phyloP scores from a whole-genome alignment of 2,888 invertebrate species.

The Epinotia bilunana region DNA sequence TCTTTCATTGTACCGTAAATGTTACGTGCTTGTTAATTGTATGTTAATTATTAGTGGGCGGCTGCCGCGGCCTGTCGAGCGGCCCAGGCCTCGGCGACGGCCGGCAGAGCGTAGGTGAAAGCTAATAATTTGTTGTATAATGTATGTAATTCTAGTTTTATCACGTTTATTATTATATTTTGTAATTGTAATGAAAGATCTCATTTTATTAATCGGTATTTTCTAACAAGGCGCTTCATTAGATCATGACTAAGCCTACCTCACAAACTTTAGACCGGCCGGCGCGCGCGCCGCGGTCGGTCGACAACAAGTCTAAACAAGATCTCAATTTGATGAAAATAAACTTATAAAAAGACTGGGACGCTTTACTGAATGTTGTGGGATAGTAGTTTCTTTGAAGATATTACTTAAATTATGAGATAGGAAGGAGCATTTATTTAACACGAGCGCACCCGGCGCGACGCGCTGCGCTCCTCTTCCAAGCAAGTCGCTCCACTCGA shows the following conservation, averaged over 20 bases:
- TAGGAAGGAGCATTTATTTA: slow-evolving; percentile 82
- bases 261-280: slow-evolving; percentile 76
- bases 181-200: slow-evolving; percentile 85
- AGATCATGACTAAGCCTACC: slow-evolving; percentile 85
- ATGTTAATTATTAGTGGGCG: slow-evolving; percentile 65
- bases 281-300: slow-evolving; percentile 59
- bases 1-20: slow-evolving; percentile 77
- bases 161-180: slow-evolving; percentile 82
- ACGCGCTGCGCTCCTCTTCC: slow-evolving; percentile 65
- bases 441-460: slow-evolving; percentile 61
- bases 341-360: slow-evolving; percentile 84
- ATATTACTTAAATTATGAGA: slow-evolving; percentile 83
- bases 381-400: slow-evolving; percentile 82
- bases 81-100: slow-evolving; percentile 53
- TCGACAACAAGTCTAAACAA: slow-evolving; percentile 82
- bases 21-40: slow-evolving; percentile 70
- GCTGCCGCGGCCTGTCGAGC: slow-evolving; percentile 56
- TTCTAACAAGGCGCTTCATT: slow-evolving; percentile 85
- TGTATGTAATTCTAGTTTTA: slow-evolving; percentile 83
- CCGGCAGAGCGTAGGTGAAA: slow-evolving; percentile 72
- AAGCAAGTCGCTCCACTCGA: slow-evolving; percentile 67
- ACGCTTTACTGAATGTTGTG: slow-evolving; percentile 85
- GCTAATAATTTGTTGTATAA: slow-evolving; percentile 83
- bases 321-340: slow-evolving; percentile 85
- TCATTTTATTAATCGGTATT: slow-evolving; percentile 85